These are phyloP conservation scores for Gasteruption jaculator DNA, from an alignment of 2,888 invertebrate species.

Conservation along the genomic window DNA sequence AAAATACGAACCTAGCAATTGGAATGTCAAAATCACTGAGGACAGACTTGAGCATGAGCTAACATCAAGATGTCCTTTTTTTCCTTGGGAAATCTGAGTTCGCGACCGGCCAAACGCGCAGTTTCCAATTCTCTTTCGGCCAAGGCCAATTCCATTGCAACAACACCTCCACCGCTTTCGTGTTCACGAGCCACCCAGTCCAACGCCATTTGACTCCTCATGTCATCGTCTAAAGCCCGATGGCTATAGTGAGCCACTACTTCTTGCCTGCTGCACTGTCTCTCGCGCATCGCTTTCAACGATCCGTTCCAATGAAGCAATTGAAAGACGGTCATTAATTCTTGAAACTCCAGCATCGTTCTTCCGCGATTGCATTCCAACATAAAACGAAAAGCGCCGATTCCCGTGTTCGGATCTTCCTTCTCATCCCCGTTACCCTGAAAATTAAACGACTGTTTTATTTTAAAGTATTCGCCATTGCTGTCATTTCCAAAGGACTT, in stretches of 20 bases:
- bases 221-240: conserved; percentile 87
- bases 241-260: conserved; percentile 91
- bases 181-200: conserved; percentile 89
- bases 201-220: conserved; percentile 93
- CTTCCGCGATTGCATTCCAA: conserved; percentile 64
- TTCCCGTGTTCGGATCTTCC: conserved; percentile 69
- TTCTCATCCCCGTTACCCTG: conserved; percentile 59
- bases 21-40: conserved; percentile 33
- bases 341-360: conserved; percentile 94
- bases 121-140: conserved; percentile 84
- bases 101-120: conserved; percentile 82
- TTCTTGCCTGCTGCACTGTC: conserved; percentile 91
- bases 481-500: too few species aligned
- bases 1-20: background rate
- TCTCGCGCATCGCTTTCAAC: conserved; percentile 88
- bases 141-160: conserved; percentile 74
- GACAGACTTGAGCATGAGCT: conserved; percentile 75
- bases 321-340: conserved; percentile 96
- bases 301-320: conserved; percentile 96
- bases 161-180: conserved; percentile 64
- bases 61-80: conserved; percentile 90
- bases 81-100: conserved; percentile 90
- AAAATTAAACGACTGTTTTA: conserved; percentile 12
- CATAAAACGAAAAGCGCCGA: conserved; percentile 65
- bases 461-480: too few species aligned